These are phyloP conservation scores for Abscondita cerata DNA, from an alignment of 2,888 invertebrate species.

Conservation along the genomic window DNA sequence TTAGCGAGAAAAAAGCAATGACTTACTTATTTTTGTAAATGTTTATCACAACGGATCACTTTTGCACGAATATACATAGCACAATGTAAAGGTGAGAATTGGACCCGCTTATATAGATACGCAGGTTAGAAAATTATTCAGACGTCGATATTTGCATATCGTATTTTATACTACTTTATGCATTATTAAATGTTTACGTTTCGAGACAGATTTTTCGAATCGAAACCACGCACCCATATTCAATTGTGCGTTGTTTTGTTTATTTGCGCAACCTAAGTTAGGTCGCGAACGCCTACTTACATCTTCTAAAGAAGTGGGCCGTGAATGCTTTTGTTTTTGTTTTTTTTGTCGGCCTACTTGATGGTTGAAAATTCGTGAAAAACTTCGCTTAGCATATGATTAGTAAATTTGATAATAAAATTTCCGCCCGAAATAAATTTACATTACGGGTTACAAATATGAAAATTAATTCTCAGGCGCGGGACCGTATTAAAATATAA, in stretches of 20 bases:
- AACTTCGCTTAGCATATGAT: too few species aligned
- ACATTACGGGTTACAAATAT: constrained; percentile 34
- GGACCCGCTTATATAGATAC: constrained; percentile 26
- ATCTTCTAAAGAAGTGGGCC: too few species aligned
- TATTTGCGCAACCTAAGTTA: background rate
- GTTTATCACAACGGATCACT: background rate
- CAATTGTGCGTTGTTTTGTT: background rate
- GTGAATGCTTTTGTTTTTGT: too few species aligned
- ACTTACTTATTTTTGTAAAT: background rate
- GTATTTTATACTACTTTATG: constrained; percentile 28
- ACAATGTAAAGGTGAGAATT: constrained; percentile 19
- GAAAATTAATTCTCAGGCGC: constrained; percentile 35
- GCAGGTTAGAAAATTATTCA: constrained; percentile 30
- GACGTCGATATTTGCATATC: constrained; percentile 28
- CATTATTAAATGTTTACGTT: constrained; percentile 33
- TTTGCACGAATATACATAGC: constrained; percentile 18
- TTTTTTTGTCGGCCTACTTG: too few species aligned
- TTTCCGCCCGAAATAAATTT: constrained; percentile 18
- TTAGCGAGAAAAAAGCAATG: too few species aligned
- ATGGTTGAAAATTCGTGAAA: too few species aligned
- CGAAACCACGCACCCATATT: background rate
- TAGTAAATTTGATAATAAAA: too few species aligned
- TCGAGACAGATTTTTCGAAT: background rate
- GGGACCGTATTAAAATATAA: constrained; percentile 33
- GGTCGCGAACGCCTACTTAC: background rate